Evolutionary conservation across 2,113 vertebrate genomes (phyloP).

Genomic region (Rattus rattus): DNA sequence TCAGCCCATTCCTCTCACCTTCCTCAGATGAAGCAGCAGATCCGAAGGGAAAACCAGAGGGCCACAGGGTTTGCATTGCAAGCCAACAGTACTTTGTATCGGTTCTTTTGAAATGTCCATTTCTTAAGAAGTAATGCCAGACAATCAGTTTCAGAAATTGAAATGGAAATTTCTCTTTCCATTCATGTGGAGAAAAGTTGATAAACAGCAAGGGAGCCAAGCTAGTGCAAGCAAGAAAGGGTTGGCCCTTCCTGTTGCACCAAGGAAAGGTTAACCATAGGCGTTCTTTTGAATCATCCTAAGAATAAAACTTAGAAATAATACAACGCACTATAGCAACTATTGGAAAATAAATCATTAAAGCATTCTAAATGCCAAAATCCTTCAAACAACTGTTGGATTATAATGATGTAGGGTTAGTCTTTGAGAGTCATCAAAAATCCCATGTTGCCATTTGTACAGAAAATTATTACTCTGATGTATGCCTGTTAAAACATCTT

Average conservation of each 20-base stretch:
- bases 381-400: neutral
- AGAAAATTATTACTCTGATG: constrained; percentile 1
- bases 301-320: constrained; percentile 33
- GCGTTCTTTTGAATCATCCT: neutral
- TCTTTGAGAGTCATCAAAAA: neutral
- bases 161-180: constrained; percentile 1
- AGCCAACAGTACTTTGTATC: constrained; percentile 7
- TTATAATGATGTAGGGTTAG: constrained; percentile 6
- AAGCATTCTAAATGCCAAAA: constrained; percentile 20
- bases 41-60: constrained; percentile 45
- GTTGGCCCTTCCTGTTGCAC: neutral
- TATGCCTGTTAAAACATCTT: neutral
- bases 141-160: constrained; percentile 15
- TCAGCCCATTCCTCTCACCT: neutral
- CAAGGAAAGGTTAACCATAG: neutral
- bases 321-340: neutral
- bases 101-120: constrained; percentile 34
- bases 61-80: neutral
- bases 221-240: neutral
- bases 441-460: neutral
- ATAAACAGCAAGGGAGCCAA: neutral
- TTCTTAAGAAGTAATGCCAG: constrained; percentile 43
- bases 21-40: neutral
- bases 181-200: constrained; percentile 42
- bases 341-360: neutral